Base-by-base conservation (phyloP, 1,140 invertebrate genomes). In the Homarus americanus region DNA sequence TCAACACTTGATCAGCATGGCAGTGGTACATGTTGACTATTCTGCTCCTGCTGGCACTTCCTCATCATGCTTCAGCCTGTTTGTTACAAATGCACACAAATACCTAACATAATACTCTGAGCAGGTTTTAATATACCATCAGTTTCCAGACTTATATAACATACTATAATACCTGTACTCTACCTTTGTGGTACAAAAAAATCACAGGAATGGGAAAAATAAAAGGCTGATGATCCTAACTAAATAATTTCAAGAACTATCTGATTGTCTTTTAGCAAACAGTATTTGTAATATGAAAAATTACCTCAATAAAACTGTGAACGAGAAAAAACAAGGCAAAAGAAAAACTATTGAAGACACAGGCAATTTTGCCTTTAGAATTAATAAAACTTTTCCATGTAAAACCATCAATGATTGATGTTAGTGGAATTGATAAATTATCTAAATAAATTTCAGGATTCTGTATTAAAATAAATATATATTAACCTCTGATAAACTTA, bases 391-490 rank as follows among this genome's bases (percentile, higher is more conserved):
- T 28, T 78, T 20, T 9, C 36, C 40, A 78, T 40, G 41, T 28
- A 34, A 41, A 2, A 78, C 24, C 38, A 41, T 78, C 40, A n/a
- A 38, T 41, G 28, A 20, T 78, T n/a, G 34, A 41, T n/a, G 75
- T n/a, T n/a, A 78, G 28, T 38, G 20, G 75, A 78, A 40, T 40
- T n/a, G 44, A 78, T 41, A 41, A 28, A 15, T 9, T 34, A 20
- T 80, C 44, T 80, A 49, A 53, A 53, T 80, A 53, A 80, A 53
- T 40, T n/a, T 78, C 24, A 75, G 15, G 10, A 58, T 80, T 34
- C 53, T 3, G 53, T 10, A 28, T 53, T 53, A 80, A 20, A 80
- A 80, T 53, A 53, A 53, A 80, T n/a, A 80, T 80, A 80, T 80
- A 53, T 41, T 40, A 40, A 28, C 17, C 32, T 32, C 20, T 53